A percentile compares a stretch with the other conserved stretches of the same genome.
Conservation (phyloP, 2,888 invertebrate species). For the Hypomecis punctinalis region DNA sequence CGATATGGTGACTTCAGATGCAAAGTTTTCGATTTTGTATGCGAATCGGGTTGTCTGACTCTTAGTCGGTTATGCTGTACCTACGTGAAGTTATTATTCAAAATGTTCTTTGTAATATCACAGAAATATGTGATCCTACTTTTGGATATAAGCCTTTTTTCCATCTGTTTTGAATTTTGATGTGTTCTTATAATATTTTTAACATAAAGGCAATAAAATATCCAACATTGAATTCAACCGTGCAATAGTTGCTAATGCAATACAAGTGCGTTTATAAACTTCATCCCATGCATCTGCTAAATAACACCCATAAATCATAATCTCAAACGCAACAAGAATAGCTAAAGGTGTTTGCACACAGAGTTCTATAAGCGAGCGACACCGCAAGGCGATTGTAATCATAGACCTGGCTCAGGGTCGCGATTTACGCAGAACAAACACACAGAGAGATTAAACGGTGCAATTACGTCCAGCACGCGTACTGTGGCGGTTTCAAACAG, state of each 20-base stretch:
- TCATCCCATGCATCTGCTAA: constrained; percentile 32
- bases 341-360: constrained; percentile 32
- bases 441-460: constrained; percentile 52
- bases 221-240: background rate
- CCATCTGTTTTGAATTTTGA: too few species aligned
- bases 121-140: background rate
- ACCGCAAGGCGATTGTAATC: constrained; percentile 39
- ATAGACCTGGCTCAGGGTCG: constrained; percentile 45
- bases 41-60: constrained; percentile 5
- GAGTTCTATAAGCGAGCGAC: constrained; percentile 37
- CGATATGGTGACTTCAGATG: constrained; percentile 23
- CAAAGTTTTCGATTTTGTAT: constrained; percentile 15
- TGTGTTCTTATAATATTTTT: background rate
- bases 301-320: constrained; percentile 22
- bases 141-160: too few species aligned
- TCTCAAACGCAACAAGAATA: constrained; percentile 16
- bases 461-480: constrained; percentile 47
- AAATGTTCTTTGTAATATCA: background rate
- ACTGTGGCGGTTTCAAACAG: constrained; percentile 47
- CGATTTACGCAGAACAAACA: constrained; percentile 56
- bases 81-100: background rate
- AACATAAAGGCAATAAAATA: background rate
- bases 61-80: background rate
- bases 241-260: background rate
- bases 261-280: constrained; percentile 10